Evolutionary conservation across 2,797 vertebrate species (phyloP).

Genomic region (Sardinella longiceps): DNA sequence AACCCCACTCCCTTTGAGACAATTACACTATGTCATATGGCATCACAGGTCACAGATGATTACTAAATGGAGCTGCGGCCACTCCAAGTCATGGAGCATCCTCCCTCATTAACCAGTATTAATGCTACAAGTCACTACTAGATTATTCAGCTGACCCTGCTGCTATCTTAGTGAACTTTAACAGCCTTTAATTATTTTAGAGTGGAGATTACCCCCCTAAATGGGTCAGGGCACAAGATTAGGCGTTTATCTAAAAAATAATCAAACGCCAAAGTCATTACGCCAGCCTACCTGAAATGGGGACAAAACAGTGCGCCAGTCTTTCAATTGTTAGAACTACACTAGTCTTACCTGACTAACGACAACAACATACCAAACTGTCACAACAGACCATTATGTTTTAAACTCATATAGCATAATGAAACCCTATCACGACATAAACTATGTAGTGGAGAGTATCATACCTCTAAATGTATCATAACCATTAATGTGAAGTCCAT

Average conservation of each 20-base stretch:
- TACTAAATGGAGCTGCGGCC: not conserved
- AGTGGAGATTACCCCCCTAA: constrained; percentile 61
- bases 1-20: not conserved
- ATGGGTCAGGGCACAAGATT: constrained; percentile 64
- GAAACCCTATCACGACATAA: not conserved
- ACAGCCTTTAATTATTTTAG: constrained; percentile 63
- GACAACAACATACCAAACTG: not conserved
- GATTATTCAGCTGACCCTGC: not conserved
- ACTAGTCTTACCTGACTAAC: not conserved
- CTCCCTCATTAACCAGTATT: not conserved
- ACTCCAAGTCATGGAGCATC: not conserved
- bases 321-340: not conserved
- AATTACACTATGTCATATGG: not conserved
- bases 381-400: not conserved
- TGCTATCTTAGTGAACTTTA: constrained; percentile 28
- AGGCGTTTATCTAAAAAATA: constrained; percentile 46
- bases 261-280: constrained; percentile 49
- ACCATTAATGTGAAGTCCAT: not conserved
- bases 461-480: too few species aligned
- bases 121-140: not conserved
- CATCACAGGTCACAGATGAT: not conserved
- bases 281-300: constrained; percentile 38
- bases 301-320: not conserved
- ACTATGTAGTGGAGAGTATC: not conserved
- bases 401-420: not conserved